Conservation (phyloP, 2,888 invertebrate genomes). For the Bembecia ichneumoniformis region DNA sequence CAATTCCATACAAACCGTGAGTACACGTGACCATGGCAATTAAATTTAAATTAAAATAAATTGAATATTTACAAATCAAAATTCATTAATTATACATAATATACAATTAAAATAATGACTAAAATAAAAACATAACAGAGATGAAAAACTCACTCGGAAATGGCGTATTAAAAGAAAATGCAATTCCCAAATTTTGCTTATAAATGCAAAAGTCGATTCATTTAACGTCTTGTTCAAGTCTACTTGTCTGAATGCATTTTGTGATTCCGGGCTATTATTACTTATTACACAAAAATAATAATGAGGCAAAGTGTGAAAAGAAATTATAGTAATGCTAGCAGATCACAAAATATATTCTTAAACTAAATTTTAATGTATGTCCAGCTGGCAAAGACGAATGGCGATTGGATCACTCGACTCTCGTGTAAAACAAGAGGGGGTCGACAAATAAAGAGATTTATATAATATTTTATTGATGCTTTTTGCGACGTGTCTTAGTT, state of each 20-base stretch:
- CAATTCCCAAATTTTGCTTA: conserved; percentile 25
- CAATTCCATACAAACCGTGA: conserved; percentile 50
- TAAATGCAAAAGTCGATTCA: background rate
- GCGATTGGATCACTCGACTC: conserved; percentile 61
- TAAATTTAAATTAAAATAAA: conserved; percentile 59
- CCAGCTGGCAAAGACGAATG: conserved; percentile 70
- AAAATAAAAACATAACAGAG: conserved; percentile 48
- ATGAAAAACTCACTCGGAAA: conserved; percentile 45
- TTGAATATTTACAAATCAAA: conserved; percentile 67
- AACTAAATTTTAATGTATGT: conserved; percentile 34
- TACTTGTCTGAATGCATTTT: too few species aligned
- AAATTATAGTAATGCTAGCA: conserved; percentile 52
- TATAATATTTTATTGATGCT: conserved; percentile 50
- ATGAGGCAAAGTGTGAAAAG: too few species aligned
- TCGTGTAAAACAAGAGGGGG: conserved; percentile 52
- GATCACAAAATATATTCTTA: conserved; percentile 63
- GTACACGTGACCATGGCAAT: conserved; percentile 63
- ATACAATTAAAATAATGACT: conserved; percentile 71
- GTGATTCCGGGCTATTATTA: too few species aligned
- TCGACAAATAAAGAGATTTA: conserved; percentile 39
- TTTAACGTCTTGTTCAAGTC: too few species aligned
- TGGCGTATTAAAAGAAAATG: conserved; percentile 35
- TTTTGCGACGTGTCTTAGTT: conserved; percentile 63
- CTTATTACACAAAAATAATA: too few species aligned
- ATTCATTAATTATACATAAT: conserved; percentile 54